Percentiles rank a stretch among this genome's conserved stretches.
phyloP scores from a whole-genome alignment of 2,113 vertebrate species.

The Papio anubis region DNA sequence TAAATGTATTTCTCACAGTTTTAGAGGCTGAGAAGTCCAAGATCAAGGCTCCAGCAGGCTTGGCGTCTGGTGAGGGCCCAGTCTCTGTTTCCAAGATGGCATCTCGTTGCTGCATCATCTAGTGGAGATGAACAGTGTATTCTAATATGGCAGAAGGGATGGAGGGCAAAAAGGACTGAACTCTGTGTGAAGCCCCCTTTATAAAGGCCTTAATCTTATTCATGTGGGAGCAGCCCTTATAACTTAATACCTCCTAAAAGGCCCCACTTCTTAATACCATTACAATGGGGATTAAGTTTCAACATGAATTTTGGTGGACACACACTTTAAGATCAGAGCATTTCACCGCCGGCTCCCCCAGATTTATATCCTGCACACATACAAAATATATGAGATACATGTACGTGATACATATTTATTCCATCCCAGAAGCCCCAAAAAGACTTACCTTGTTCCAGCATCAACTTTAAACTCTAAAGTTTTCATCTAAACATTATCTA shows the following conservation, averaged over 20 bases:
- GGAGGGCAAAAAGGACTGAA: neutral
- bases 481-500: neutral
- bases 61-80: neutral
- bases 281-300: neutral
- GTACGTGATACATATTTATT: neutral
- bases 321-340: neutral
- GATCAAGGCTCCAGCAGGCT: neutral
- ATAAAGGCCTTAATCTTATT: neutral
- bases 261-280: neutral
- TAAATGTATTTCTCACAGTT: neutral
- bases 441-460: neutral
- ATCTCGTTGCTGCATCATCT: neutral
- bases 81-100: neutral
- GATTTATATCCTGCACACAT: neutral
- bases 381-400: neutral
- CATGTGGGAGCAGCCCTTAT: neutral
- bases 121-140: neutral
- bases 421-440: neutral
- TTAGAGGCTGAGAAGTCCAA: neutral
- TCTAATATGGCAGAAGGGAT: neutral
- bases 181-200: neutral
- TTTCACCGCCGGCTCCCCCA: neutral
- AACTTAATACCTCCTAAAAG: neutral
- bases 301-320: neutral
- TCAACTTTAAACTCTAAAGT: constrained; percentile 13